Base-by-base conservation (phyloP, 2,888 invertebrate genomes). In the Oxytorus armatus region DNA sequence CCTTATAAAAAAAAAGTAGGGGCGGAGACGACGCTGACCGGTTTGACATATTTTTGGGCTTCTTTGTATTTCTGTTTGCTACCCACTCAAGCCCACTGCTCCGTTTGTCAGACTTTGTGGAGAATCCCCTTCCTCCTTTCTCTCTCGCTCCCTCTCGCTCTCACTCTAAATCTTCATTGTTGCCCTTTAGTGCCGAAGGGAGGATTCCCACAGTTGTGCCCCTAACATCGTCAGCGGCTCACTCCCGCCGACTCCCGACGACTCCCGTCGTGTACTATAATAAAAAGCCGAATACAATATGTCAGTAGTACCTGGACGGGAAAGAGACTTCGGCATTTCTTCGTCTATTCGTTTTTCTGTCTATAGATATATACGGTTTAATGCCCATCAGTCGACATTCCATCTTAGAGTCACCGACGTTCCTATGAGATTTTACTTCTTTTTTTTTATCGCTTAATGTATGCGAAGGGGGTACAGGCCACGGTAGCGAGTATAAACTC, bases 41-140 rank as follows among this genome's bases (percentile, higher is more conserved):
- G 86, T 85, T 86, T 88, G 89, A 88, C 89, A 88, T 88, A 88
- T 89, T 88, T 88, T 87, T 85, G 83, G 85, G 83, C 78, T 82
- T 82, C 85, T 85, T 88, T 88, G 86, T 87, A 88, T 85, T 87
- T 88, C 88, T 88, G 88, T 89, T 87, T 88, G 88, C 85, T 87
- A 86, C 77, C 88, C 88, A 88, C 88, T 88, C 88, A 84, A 88
- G 87, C 89, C 86, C 86, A 85, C 86, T 84, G 85, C 82, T 85
- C 81, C 84, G 83, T 83, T 80, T 83, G 84, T 82, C 77, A 82
- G 82, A 85, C 82, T 78, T 80, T 84, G 79, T 66, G 57, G 63
- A 74, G 83, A 83, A 84, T 86, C 82, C 77, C 83, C 73, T 84
- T 73, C 77, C 83, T 77, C 73, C 10, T 73, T 47, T 72, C 57